Percentiles rank a stretch among this genome's conserved stretches.
Evolutionary conservation across 2,888 invertebrate species (phyloP).

Genomic region (Oxystoma pomonae): DNA sequence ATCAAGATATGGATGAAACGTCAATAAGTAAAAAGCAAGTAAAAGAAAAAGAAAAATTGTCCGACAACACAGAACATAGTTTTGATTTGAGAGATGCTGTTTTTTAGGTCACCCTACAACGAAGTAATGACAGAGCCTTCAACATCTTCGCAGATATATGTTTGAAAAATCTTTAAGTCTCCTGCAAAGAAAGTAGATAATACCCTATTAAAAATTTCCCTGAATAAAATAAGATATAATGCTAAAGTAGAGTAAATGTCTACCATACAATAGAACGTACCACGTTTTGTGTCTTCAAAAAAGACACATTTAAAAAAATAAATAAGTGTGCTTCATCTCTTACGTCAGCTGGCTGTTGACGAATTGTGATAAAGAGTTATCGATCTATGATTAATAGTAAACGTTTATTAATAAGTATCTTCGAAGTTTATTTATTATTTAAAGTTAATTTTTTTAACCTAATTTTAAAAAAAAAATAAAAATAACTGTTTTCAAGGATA

Average conservation of each 20-base stretch:
- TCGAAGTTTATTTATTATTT: too few relatives aligned
- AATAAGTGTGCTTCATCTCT: too few relatives aligned
- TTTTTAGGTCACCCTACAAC: neutral
- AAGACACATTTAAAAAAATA: too few relatives aligned
- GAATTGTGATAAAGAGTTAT: too few relatives aligned
- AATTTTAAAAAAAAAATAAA: too few relatives aligned
- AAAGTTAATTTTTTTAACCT: too few relatives aligned
- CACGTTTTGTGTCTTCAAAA: too few relatives aligned
- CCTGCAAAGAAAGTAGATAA: neutral
- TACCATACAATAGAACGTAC: too few relatives aligned
- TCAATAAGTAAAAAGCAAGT: neutral
- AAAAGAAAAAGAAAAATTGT: neutral
- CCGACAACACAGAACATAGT: neutral
- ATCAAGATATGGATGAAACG: neutral
- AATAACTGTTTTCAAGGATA: too few relatives aligned
- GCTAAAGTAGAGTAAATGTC: neutral
- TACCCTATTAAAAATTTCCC: neutral
- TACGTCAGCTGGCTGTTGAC: too few relatives aligned
- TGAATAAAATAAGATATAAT: neutral
- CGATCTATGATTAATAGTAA: too few relatives aligned
- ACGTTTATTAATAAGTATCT: too few relatives aligned
- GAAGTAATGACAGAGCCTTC: neutral
- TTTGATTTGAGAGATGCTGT: neutral
- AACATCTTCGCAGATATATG: neutral
- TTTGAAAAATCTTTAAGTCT: neutral